phyloP scores from a whole-genome alignment of 1,140 invertebrate genomes.

The Drosophila kohkoa region DNA sequence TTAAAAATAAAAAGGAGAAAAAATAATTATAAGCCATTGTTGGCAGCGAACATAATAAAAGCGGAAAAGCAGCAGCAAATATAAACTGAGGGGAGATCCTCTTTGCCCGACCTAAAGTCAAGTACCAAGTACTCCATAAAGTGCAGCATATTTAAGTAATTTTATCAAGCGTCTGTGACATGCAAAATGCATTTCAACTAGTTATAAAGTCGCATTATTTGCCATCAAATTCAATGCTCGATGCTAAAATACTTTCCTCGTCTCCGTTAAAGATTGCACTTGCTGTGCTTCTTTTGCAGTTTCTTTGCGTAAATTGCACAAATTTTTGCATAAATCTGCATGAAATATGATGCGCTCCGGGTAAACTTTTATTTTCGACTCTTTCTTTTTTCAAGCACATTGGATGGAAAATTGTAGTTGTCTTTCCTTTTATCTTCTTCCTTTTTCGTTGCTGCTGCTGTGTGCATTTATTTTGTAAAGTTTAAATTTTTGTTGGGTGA shows the following conservation, averaged over 20 bases:
- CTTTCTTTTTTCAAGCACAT: conserved; percentile 41
- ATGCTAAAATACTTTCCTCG: conserved; percentile 47
- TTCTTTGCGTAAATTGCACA: conserved; percentile 63
- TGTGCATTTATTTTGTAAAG: conserved; percentile 10
- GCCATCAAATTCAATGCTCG: conserved; percentile 72
- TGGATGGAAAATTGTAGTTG: conserved; percentile 41
- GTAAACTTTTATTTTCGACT: conserved; percentile 33
- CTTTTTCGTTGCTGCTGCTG: neutral
- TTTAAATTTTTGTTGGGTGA: conserved; percentile 16
- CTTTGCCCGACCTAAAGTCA: conserved; percentile 38
- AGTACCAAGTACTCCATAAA: conserved; percentile 38
- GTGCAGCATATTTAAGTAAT: conserved; percentile 57
- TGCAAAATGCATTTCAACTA: conserved; percentile 80
- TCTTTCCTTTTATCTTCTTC: conserved; percentile 8
- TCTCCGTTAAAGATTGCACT: conserved; percentile 40
- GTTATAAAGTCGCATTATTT: conserved; percentile 82
- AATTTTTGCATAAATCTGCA: conserved; percentile 77
- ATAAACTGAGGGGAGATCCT: conserved; percentile 8
- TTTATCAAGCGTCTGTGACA: conserved; percentile 74
- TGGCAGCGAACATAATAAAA: conserved; percentile 64
- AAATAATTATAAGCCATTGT: conserved; percentile 76
- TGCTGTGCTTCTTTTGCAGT: conserved; percentile 48
- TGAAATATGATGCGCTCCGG: conserved; percentile 65
- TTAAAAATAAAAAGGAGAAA: conserved; percentile 10
- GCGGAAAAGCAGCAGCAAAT: conserved; percentile 36